A percentile compares a stretch with the other conserved stretches of the same genome.
Conservation (phyloP, 1,140 invertebrate genomes). For the Leptoteleia sp. region DNA sequence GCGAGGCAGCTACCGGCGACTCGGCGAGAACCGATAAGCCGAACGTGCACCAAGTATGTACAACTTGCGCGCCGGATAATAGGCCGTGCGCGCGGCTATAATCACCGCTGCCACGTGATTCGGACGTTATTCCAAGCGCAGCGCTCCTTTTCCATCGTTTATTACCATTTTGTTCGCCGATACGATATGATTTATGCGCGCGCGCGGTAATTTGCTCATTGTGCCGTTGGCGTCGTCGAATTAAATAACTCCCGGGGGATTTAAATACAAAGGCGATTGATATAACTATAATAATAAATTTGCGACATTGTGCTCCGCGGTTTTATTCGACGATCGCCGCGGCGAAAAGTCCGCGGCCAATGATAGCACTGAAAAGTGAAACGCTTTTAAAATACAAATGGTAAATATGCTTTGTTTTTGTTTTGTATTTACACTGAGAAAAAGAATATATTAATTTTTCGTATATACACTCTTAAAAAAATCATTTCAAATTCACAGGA, state of each 20-base stretch:
- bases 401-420: too few species aligned
- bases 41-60: slow-evolving; percentile 65
- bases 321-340: slow-evolving; percentile 20
- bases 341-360: slow-evolving; percentile 29
- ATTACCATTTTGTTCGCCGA: slow-evolving; percentile 41
- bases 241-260: slow-evolving; percentile 39
- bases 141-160: slow-evolving; percentile 39
- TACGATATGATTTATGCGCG: slow-evolving; percentile 43
- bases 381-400: too few species aligned
- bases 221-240: slow-evolving; percentile 19
- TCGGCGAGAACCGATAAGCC: slow-evolving; percentile 66
- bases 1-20: slow-evolving; percentile 62
- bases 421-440: too few species aligned
- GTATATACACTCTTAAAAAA: too few species aligned
- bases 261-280: slow-evolving; percentile 47
- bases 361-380: too few species aligned
- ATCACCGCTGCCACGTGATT: slow-evolving; percentile 57
- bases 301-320: slow-evolving; percentile 22
- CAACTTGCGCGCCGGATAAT: slow-evolving; percentile 68
- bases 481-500: too few species aligned
- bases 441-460: too few species aligned
- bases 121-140: slow-evolving; percentile 25
- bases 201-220: slow-evolving; percentile 44
- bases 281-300: slow-evolving; percentile 46
- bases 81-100: slow-evolving; percentile 46